phyloP scores from a whole-genome alignment of 2,113 vertebrate species.

The Phasianus colchicus region DNA sequence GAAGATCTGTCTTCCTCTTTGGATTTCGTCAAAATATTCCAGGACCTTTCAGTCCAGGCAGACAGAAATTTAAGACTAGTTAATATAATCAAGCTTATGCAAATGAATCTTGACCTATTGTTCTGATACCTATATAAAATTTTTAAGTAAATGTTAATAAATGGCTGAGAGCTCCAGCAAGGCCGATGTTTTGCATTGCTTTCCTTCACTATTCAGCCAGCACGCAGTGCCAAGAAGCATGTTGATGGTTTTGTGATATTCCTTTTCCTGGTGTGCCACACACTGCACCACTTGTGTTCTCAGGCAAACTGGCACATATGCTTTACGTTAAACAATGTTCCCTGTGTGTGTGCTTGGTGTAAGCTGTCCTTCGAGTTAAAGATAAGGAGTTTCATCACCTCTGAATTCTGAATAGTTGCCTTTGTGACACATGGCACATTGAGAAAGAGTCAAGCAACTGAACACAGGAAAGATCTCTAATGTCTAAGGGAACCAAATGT shows the following conservation, averaged over 20 bases:
- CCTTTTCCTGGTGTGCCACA: not conserved
- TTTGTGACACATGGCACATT: not conserved
- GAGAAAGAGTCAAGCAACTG: constrained; percentile 17
- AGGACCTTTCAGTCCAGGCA: not conserved
- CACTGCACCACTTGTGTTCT: not conserved
- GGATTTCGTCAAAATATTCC: not conserved
- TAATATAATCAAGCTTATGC: not conserved
- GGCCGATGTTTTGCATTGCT: not conserved
- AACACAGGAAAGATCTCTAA: constrained; percentile 40
- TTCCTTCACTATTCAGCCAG: not conserved
- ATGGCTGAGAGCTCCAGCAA: not conserved
- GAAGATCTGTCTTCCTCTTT: not conserved
- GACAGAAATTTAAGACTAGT: not conserved
- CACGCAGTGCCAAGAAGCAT: not conserved
- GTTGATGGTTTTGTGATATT: not conserved
- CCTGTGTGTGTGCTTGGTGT: not conserved
- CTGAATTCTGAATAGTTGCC: not conserved
- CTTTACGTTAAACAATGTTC: not conserved
- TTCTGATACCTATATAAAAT: not conserved
- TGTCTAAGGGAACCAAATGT: constrained; percentile 52
- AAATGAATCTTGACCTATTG: not conserved
- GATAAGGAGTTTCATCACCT: constrained; percentile 7
- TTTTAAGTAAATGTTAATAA: not conserved
- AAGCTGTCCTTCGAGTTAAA: constrained; percentile 12
- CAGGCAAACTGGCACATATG: accelerated